Evolutionary conservation across 2,797 vertebrate species (phyloP).

Genomic region (Brachyalestes nurse): DNA sequence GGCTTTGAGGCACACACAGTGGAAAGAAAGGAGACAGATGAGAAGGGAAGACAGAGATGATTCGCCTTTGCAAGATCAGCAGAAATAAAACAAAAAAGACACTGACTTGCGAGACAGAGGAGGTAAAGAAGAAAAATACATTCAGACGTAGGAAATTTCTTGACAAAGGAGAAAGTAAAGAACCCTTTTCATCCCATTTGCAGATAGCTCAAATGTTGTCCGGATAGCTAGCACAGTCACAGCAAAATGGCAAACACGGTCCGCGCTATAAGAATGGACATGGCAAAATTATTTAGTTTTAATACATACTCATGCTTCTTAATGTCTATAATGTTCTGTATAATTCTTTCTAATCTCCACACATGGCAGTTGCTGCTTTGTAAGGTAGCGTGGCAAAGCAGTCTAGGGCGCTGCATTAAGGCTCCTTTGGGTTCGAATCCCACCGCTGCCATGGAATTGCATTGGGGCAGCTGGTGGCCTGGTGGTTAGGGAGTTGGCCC

Average conservation of each 20-base stretch:
- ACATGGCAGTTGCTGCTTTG: too few species aligned
- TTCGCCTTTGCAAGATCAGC: conserved; percentile 19
- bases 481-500: too few species aligned
- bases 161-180: conserved; percentile 2
- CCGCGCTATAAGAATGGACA: not conserved
- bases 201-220: conserved; percentile 7
- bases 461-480: too few species aligned
- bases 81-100: conserved; percentile 26
- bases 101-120: not conserved
- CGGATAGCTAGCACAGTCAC: not conserved
- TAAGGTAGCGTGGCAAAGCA: too few species aligned
- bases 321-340: not conserved
- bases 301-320: not conserved
- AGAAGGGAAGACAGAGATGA: conserved; percentile 25
- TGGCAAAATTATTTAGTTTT: not conserved
- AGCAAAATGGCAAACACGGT: not conserved
- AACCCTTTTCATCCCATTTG: not conserved
- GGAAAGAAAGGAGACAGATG: conserved; percentile 12
- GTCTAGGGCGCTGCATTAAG: too few species aligned
- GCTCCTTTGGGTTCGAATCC: too few species aligned
- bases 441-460: too few species aligned
- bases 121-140: not conserved
- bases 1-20: conserved; percentile 11
- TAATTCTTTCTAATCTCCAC: not conserved
- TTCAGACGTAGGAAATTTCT: not conserved